Base-by-base conservation (phyloP, 2,113 vertebrate species). In the Hippocampus mohnikei region DNA sequence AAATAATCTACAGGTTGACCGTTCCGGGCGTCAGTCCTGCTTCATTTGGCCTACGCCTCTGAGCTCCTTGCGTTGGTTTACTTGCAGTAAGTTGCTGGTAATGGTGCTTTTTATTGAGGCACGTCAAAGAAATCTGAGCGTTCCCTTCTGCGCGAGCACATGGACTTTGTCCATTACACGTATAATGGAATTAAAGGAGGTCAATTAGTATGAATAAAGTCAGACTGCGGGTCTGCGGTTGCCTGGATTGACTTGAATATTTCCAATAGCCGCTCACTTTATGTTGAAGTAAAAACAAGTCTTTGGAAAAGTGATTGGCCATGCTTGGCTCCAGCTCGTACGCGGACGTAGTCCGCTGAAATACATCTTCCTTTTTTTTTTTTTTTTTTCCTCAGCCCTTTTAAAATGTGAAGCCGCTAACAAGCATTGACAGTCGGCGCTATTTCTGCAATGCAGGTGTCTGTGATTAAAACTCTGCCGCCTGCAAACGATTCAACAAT, bases 361-460 rank as follows among this genome's bases (percentile, higher is more conserved):
- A 77, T 70, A 77, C 77, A 59, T 83, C 52, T 78, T 86, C 77
- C 87, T 80, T 84, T 40, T 77, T 79, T 83, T 82, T 67, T 74
- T 76, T 87, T 80, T 84, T 40, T 77, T 79, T 84, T 82, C 69
- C 76, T 75, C 72, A 71, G 59, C 69, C 66, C 59, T 37, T 69
- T 71, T 70, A 82, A 81, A 83, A 82, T 67, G 67, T 61, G 52
- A 33, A 76, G 74, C 70, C 61, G 62, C 53, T 72, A 80, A 86
- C 72, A 81, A 74, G 70, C 79, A 79, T 71, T 82, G 84, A 86
- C 72, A 81, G 72, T 63, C 44, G 58, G 69, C 72, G 81, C 72
- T 84, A 72, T 80, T 85, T 81, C 80, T 83, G 74, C 79, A 75
- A 72, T 81, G 84, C 90, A 92, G 89, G 87, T 87, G 90, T 84